These are phyloP conservation scores for Betta splendens DNA, from an alignment of 2,797 vertebrate species.

Conservation along the genomic window DNA sequence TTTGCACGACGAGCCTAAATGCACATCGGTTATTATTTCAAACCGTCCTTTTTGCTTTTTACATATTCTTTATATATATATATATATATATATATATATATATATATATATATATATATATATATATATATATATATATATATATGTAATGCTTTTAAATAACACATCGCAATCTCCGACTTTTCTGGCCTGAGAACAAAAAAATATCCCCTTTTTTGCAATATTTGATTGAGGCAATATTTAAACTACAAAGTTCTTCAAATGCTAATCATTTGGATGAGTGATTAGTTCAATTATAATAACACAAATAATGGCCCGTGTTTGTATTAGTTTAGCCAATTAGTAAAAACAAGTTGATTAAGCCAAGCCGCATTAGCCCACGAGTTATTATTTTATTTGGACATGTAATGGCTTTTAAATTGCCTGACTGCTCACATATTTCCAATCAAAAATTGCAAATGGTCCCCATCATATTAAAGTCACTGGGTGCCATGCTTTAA, in stretches of 20 bases:
- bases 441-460: conserved; percentile 53
- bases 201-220: conserved; percentile 17
- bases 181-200: background rate
- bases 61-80: conserved; percentile 9
- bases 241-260: conserved; percentile 38
- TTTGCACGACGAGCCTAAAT: conserved; percentile 31
- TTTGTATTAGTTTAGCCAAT: conserved; percentile 53
- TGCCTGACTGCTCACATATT: conserved; percentile 54
- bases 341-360: conserved; percentile 67
- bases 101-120: conserved; percentile 7
- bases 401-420: conserved; percentile 60
- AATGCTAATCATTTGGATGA: conserved; percentile 42
- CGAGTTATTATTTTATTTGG: conserved; percentile 57
- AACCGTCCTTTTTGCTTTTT: conserved; percentile 22
- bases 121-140: too few species aligned
- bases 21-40: conserved; percentile 25
- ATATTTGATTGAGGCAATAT: conserved; percentile 36
- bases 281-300: conserved; percentile 57
- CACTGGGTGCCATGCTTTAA: conserved; percentile 28
- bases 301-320: conserved; percentile 60
- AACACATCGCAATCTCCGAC: background rate
- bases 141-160: background rate
- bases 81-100: conserved; percentile 9
- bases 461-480: conserved; percentile 45
- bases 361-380: conserved; percentile 47